Percentiles rank a stretch among this genome's conserved stretches.
Conservation (phyloP, 2,113 vertebrate genomes). For the Semnornis frantzii region DNA sequence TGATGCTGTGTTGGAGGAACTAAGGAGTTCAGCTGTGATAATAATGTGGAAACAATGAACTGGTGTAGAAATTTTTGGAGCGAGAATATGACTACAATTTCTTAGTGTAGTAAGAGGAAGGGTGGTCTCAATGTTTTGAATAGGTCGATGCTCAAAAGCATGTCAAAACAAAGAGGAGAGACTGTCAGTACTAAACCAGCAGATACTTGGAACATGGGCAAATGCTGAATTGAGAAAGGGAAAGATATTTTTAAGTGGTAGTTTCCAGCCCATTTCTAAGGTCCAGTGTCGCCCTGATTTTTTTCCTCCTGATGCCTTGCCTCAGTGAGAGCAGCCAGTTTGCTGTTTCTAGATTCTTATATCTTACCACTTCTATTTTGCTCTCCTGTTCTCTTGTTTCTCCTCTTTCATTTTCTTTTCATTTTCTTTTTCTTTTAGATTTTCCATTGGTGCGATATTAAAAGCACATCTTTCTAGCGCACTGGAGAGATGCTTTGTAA, state of each 20-base stretch:
- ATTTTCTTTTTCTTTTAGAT: constrained; percentile 70
- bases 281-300: neutral
- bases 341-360: constrained; percentile 28
- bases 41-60: neutral
- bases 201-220: neutral
- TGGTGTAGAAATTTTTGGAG: neutral
- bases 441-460: constrained; percentile 68
- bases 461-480: constrained; percentile 69
- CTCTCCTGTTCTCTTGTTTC: constrained; percentile 49
- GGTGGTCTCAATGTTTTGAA: neutral
- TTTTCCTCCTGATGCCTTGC: neutral
- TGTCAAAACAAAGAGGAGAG: neutral
- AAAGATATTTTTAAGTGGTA: neutral
- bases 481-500: constrained; percentile 70
- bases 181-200: neutral
- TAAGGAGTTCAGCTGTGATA: neutral
- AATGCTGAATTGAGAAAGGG: neutral
- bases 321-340: constrained; percentile 1
- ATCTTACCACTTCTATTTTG: constrained; percentile 55
- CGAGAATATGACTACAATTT: neutral
- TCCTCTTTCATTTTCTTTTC: constrained; percentile 66
- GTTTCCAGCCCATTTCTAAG: neutral
- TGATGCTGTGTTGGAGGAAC: neutral
- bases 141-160: neutral
- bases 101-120: neutral